Evolutionary conservation across 2,113 vertebrate species (phyloP).

Genomic region (Cygnus buccinator): DNA sequence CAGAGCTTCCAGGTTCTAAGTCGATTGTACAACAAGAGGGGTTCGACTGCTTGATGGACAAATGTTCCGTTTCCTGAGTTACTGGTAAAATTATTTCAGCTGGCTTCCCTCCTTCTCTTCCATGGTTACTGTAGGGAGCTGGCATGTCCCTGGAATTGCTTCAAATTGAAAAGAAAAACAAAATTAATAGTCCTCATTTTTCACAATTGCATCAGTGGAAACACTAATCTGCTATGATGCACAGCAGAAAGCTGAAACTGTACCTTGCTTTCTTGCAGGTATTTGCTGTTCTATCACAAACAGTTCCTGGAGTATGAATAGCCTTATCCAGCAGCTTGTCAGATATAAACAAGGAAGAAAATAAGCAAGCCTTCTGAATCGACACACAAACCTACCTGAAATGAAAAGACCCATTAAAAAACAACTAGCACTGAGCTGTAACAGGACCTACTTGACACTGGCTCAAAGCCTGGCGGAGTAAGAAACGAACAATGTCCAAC

Average conservation of each 20-base stretch:
- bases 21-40: not conserved
- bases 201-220: not conserved
- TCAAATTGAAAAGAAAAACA: not conserved
- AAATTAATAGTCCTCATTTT: not conserved
- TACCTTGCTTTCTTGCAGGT: constrained; percentile 71
- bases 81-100: not conserved
- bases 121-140: not conserved
- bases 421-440: constrained; percentile 84
- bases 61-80: not conserved
- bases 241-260: not conserved
- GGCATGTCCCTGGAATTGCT: not conserved
- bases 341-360: constrained; percentile 62
- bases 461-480: constrained; percentile 81
- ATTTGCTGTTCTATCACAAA: constrained; percentile 98
- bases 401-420: constrained; percentile 68
- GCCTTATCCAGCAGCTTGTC: constrained; percentile 68
- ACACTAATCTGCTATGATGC: rapidly evolving
- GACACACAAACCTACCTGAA: constrained; percentile 88
- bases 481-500: constrained; percentile 75
- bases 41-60: not conserved
- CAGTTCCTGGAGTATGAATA: constrained; percentile 98
- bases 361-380: constrained; percentile 74
- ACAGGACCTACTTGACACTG: constrained; percentile 89
- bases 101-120: not conserved
- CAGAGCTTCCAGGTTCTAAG: not conserved